Base-by-base conservation (phyloP, 2,888 invertebrate genomes). In the Gortyna flavago region DNA sequence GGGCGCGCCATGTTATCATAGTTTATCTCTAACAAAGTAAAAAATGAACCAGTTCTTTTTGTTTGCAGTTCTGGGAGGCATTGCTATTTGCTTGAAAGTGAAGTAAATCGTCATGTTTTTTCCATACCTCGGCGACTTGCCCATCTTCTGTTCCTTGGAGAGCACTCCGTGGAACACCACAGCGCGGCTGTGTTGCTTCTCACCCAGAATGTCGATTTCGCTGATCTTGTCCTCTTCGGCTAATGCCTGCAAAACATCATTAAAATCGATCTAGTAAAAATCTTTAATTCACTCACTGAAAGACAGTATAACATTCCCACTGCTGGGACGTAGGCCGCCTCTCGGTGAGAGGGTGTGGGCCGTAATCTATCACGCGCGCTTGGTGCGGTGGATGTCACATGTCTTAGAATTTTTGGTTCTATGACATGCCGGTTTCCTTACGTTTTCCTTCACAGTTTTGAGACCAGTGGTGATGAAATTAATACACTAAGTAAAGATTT, bases 81-180 rank as follows among this genome's bases (percentile, higher is more conserved):
- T 11, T 62, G 16, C 35, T 35, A 11, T 25, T 25, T 25, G 25
- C 6, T 48, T 7, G 21, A 21, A 11, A 21, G 21, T 29, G 29
- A 13, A n/a, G 6, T 59, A 3, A 41, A 8, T 59, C 11, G 21
- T 57, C 5, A 35, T 44, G 41, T n/a, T 21, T 7, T 66, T 21
- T 1, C 79, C 85, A 78, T 88, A 92, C 92, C 92, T 93, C 3
- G 92, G 92, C 0, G 92, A 92, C 69, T 90, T 90, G 48, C 91
- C 92, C 29, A 90, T 87, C 66, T 79, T 85, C 76, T 90, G 85
- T 75, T 92, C 92, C 59, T 82, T 75, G 38, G 92, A 92, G 73
- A 90, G 80, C 6, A 93, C 90, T 2, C 91, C 93, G 61, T 94
- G 93, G 85, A 94, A 94, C 18, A 91, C 89, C 0, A 93, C 84